Percentiles rank a stretch among this genome's conserved stretches.
Conservation (phyloP, 2,797 vertebrate species). For the Epinephelus malabaricus region DNA sequence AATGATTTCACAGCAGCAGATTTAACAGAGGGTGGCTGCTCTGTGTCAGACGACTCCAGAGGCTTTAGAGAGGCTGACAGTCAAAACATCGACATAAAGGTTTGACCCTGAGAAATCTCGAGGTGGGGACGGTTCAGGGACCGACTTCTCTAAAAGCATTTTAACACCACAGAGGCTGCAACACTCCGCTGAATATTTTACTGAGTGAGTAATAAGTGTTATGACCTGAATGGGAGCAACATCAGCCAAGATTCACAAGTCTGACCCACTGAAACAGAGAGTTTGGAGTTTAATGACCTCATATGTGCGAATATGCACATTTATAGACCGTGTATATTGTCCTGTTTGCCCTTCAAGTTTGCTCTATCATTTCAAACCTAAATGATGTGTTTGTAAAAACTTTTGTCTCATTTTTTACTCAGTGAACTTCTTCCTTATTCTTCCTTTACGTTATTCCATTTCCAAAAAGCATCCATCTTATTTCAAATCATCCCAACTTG, state of each 20-base stretch:
- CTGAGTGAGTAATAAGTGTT: not conserved
- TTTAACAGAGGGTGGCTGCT: constrained; percentile 78
- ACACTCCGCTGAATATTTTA: not conserved
- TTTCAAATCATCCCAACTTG: not conserved
- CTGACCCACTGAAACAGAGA: not conserved
- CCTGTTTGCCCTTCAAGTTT: not conserved
- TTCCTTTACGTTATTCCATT: no score
- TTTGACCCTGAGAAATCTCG: constrained; percentile 66
- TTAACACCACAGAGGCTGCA: constrained; percentile 16
- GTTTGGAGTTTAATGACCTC: not conserved
- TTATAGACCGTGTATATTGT: not conserved
- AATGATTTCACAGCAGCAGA: constrained; percentile 79
- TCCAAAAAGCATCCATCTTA: not conserved
- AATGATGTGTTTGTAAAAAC: not conserved
- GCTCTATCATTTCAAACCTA: not conserved
- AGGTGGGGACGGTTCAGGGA: constrained; percentile 60
- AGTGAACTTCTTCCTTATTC: not conserved
- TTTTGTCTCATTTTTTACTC: not conserved
- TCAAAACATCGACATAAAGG: constrained; percentile 71
- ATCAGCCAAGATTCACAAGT: not conserved
- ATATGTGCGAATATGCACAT: not conserved
- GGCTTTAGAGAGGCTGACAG: constrained; percentile 65
- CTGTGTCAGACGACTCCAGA: constrained; percentile 72
- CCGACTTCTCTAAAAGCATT: constrained; percentile 58
- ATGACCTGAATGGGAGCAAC: not conserved